These are phyloP conservation scores for Glossosoma conforme DNA, from an alignment of 1,140 invertebrate genomes.

Conservation along the genomic window DNA sequence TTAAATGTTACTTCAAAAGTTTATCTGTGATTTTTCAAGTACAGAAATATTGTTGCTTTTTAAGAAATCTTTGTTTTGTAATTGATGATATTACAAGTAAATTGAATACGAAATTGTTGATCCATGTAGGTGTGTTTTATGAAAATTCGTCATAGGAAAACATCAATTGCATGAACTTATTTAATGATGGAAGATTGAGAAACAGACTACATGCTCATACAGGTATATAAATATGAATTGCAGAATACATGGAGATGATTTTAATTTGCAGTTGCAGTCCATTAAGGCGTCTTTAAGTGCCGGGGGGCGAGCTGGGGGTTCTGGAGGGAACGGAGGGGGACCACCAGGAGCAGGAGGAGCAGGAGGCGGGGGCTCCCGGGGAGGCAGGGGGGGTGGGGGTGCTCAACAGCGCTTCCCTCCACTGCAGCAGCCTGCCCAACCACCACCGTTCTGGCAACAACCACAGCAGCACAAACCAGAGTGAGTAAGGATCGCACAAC, in stretches of 20 bases:
- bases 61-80: no score
- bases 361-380: slow-evolving; percentile 10
- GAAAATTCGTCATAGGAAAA: no score
- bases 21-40: no score
- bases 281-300: slow-evolving; percentile 29
- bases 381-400: slow-evolving; percentile 8
- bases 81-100: no score
- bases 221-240: neutral
- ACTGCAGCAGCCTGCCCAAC: slow-evolving; percentile 16
- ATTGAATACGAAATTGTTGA: neutral
- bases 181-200: no score
- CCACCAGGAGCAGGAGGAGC: no score
- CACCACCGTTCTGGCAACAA: slow-evolving; percentile 3
- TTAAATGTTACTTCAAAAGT: no score
- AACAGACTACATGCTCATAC: no score
- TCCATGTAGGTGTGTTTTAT: neutral
- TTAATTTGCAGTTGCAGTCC: slow-evolving; percentile 25
- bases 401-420: slow-evolving; percentile 26
- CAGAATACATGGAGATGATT: slow-evolving; percentile 6
- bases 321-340: slow-evolving; percentile 14
- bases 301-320: slow-evolving; percentile 15
- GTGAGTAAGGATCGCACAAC: no score
- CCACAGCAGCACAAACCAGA: slow-evolving; percentile 1
- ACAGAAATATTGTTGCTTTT: no score
- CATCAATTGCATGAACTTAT: no score